phyloP scores from a whole-genome alignment of 1,140 invertebrate genomes.

The Ladona fulva region DNA sequence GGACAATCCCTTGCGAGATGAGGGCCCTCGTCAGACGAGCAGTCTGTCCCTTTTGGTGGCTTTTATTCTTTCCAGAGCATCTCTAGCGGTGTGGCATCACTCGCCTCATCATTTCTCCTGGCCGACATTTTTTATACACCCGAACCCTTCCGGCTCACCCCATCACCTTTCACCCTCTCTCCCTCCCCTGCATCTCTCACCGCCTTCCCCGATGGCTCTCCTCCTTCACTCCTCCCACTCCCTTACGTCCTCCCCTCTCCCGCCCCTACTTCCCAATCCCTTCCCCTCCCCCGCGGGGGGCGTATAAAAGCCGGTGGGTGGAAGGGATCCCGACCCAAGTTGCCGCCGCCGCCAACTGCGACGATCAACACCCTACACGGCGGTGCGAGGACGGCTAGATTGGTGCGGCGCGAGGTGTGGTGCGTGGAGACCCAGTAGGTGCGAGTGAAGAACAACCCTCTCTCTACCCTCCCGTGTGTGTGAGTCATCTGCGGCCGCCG shows the following conservation, averaged over 20 bases:
- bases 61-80: not conserved
- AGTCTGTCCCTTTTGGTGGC: not conserved
- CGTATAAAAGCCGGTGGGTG: conserved; percentile 6
- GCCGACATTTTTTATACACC: not conserved
- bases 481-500: not conserved
- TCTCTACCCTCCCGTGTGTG: not conserved
- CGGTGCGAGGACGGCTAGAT: not conserved
- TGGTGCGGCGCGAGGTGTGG: not conserved
- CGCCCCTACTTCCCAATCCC: not conserved
- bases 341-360: not conserved
- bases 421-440: not conserved
- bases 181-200: not conserved
- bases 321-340: conserved; percentile 6
- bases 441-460: not conserved
- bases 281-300: not conserved
- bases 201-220: not conserved
- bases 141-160: conserved; percentile 4
- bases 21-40: not conserved
- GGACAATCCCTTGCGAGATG: not conserved
- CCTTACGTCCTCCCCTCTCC: not conserved
- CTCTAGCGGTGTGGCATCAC: not conserved
- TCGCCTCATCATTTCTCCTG: not conserved
- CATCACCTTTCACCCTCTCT: not conserved
- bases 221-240: not conserved
- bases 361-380: not conserved